phyloP scores from a whole-genome alignment of 2,797 vertebrate genomes.

The Rhabdomys pumilio region DNA sequence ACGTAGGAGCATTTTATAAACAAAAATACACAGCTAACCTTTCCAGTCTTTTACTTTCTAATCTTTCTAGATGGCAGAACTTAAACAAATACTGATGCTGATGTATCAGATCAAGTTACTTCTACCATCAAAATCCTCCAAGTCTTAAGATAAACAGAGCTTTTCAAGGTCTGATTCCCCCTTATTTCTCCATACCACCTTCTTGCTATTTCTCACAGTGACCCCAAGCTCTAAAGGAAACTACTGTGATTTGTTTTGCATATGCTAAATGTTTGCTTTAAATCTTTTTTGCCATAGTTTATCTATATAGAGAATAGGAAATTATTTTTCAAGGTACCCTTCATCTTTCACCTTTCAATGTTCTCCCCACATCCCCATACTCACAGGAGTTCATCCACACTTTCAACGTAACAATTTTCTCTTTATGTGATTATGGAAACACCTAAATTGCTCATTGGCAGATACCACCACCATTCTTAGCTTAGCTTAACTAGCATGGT shows the following conservation, averaged over 20 bases:
- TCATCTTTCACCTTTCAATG: background rate
- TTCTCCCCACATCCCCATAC: background rate
- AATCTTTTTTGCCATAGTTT: background rate
- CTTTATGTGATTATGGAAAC: background rate
- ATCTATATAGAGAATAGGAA: background rate
- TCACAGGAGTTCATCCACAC: background rate
- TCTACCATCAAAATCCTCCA: background rate
- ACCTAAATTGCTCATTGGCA: background rate
- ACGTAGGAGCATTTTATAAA: background rate
- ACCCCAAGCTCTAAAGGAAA: conserved; percentile 15
- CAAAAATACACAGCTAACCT: conserved; percentile 46
- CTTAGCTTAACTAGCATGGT: background rate
- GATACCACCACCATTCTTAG: background rate
- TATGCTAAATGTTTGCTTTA: background rate
- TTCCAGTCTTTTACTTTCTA: background rate
- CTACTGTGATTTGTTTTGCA: background rate
- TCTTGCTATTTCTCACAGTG: background rate
- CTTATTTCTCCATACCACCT: background rate
- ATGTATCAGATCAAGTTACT: background rate
- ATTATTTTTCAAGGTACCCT: conserved; percentile 56
- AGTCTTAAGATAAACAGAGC: conserved; percentile 44
- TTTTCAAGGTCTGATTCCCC: background rate
- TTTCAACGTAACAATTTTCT: background rate
- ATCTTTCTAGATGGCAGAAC: background rate
- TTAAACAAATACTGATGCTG: background rate